A percentile compares a stretch with the other conserved stretches of the same genome.
These are phyloP conservation scores for Sebastes alutus DNA, from an alignment of 2,797 vertebrate genomes.

Conservation along the genomic window DNA sequence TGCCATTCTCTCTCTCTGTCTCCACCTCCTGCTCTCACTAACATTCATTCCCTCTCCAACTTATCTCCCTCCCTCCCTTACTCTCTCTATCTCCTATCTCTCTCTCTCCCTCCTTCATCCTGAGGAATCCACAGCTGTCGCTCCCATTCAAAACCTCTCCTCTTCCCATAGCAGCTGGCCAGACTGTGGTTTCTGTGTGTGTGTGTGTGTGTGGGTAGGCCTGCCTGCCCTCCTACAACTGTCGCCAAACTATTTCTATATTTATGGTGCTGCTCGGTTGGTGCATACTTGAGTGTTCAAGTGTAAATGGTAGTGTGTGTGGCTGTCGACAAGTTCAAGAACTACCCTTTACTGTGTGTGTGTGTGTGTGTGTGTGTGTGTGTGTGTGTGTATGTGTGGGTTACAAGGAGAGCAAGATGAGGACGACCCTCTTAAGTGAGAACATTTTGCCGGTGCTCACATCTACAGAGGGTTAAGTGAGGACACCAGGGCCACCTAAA, in stretches of 20 bases:
- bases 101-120: constrained; percentile 59
- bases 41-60: constrained; percentile 11
- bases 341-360: constrained; percentile 1
- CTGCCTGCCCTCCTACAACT: constrained; percentile 56
- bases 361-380: not conserved
- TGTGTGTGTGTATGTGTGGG: not conserved
- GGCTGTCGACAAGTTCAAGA: constrained; percentile 55
- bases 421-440: constrained; percentile 30
- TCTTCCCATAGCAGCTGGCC: constrained; percentile 75
- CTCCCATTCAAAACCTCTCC: constrained; percentile 67
- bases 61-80: constrained; percentile 30
- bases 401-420: not conserved
- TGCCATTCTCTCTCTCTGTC: not conserved
- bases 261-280: constrained; percentile 58
- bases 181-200: constrained; percentile 32
- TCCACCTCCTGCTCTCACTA: constrained; percentile 1
- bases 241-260: constrained; percentile 70
- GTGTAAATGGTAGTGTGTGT: constrained; percentile 57
- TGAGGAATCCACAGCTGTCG: constrained; percentile 81
- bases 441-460: constrained; percentile 10
- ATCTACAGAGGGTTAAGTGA: constrained; percentile 38
- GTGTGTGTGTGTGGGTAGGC: constrained; percentile 16
- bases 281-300: constrained; percentile 58
- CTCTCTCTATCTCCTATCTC: constrained; percentile 22
- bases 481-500: constrained; percentile 39